phyloP scores from a whole-genome alignment of 2,113 vertebrate species.

The Nycticorax nycticorax region DNA sequence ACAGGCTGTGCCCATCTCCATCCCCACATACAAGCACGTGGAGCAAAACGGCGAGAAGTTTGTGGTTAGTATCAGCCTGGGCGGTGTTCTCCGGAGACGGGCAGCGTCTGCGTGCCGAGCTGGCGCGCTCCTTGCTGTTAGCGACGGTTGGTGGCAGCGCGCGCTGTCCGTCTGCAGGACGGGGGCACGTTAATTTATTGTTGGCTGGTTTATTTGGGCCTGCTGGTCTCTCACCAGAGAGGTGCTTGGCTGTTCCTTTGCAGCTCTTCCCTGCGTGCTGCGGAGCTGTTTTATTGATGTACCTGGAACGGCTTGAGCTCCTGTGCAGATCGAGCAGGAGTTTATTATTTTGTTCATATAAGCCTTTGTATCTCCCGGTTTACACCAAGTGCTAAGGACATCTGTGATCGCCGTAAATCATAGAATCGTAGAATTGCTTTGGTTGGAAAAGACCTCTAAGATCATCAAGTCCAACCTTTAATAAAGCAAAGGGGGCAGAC shows the following conservation, averaged over 20 bases:
- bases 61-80: conserved; percentile 84
- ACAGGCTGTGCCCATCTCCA: conserved; percentile 95
- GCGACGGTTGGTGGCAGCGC: neutral
- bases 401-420: neutral
- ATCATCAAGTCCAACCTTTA: too few species aligned
- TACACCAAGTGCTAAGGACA: neutral
- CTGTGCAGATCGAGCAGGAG: neutral
- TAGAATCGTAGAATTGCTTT: too few species aligned
- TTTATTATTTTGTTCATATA: neutral
- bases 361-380: neutral
- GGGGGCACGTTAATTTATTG: accelerated
- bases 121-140: neutral
- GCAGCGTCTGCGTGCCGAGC: too few species aligned
- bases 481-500: neutral
- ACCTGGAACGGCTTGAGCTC: neutral
- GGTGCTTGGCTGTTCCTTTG: neutral
- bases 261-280: neutral
- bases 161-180: too few species aligned
- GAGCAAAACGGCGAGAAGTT: conserved; percentile 96
- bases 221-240: neutral
- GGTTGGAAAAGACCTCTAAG: too few species aligned
- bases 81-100: accelerated
- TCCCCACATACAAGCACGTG: conserved; percentile 97
- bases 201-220: too few species aligned
- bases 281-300: neutral